Evolutionary conservation across 2,888 invertebrate genomes (phyloP).

Genomic region (Laothoe populi): DNA sequence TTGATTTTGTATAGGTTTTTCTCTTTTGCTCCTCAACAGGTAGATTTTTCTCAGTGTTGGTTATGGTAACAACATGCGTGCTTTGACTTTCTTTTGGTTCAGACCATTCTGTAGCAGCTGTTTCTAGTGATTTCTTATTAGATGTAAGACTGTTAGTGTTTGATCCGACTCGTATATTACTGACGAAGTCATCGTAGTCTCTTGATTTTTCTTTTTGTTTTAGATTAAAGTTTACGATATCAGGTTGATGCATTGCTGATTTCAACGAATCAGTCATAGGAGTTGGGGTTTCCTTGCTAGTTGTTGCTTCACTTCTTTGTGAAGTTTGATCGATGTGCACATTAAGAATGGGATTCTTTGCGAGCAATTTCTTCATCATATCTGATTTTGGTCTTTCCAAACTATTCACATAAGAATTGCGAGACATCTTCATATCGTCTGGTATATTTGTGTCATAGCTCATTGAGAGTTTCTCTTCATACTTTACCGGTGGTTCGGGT

Average conservation of each 20-base stretch:
- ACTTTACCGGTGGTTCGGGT: slow-evolving; percentile 61
- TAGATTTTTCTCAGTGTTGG: slow-evolving; percentile 67
- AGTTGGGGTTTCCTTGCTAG: slow-evolving; percentile 59
- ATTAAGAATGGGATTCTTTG: slow-evolving; percentile 80
- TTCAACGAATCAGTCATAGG: slow-evolving; percentile 73
- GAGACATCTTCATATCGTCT: slow-evolving; percentile 87
- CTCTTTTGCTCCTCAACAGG: slow-evolving; percentile 61
- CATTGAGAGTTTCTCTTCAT: slow-evolving; percentile 75
- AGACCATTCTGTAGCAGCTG: slow-evolving; percentile 64
- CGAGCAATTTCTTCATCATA: slow-evolving; percentile 84
- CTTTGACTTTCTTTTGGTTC: slow-evolving; percentile 61
- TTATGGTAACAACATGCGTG: slow-evolving; percentile 70
- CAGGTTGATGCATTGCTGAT: slow-evolving; percentile 77
- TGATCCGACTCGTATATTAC: slow-evolving; percentile 78
- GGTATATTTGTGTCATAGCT: slow-evolving; percentile 86
- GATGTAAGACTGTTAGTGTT: slow-evolving; percentile 74
- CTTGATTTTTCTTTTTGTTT: slow-evolving; percentile 64
- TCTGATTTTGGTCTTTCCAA: slow-evolving; percentile 87
- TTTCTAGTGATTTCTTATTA: slow-evolving; percentile 63
- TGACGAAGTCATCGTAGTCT: slow-evolving; percentile 78
- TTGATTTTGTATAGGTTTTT: slow-evolving; percentile 78
- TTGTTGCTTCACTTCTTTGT: slow-evolving; percentile 61
- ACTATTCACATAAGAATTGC: slow-evolving; percentile 85
- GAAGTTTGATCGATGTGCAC: slow-evolving; percentile 71
- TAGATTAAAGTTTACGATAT: slow-evolving; percentile 79